Evolutionary conservation across 2,113 vertebrate genomes (phyloP).

Genomic region (Pitta sordida): DNA sequence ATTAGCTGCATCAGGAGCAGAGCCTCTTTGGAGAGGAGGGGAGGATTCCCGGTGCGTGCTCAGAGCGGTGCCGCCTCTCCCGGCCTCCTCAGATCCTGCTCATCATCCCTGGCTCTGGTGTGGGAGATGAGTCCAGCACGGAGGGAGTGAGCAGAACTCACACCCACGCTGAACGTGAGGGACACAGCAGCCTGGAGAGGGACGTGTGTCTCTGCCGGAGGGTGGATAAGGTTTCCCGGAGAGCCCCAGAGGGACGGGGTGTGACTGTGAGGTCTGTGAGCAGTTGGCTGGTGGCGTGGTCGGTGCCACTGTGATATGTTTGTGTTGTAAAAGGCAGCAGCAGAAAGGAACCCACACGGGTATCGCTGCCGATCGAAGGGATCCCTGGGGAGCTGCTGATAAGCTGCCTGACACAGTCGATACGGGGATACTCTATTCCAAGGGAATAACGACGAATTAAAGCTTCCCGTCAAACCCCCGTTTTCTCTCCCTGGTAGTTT

Average conservation of each 20-base stretch:
- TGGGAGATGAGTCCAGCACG: background rate
- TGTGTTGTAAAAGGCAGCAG: background rate
- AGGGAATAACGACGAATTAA: background rate
- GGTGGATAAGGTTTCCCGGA: conserved; percentile 12
- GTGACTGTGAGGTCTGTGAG: background rate
- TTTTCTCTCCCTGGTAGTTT: background rate
- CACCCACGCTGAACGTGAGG: background rate
- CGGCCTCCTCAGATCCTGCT: background rate
- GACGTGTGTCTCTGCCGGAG: background rate
- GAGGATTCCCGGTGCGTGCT: background rate
- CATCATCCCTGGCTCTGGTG: rapidly evolving
- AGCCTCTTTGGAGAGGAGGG: background rate
- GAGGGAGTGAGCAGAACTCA: rapidly evolving
- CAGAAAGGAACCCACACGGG: background rate
- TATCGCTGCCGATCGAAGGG: background rate
- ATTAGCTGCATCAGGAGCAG: background rate
- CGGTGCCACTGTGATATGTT: background rate
- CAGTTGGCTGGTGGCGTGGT: background rate
- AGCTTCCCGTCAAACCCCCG: background rate
- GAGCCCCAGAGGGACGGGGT: background rate
- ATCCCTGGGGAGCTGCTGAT: background rate
- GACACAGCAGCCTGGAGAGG: background rate
- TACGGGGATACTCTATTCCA: background rate
- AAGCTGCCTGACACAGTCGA: background rate
- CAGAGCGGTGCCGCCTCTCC: background rate